Evolutionary conservation across 2,888 invertebrate genomes (phyloP), one percentile per base, ranked within the genome.

Genomic region (Dinocampus coccinellae): DNA sequence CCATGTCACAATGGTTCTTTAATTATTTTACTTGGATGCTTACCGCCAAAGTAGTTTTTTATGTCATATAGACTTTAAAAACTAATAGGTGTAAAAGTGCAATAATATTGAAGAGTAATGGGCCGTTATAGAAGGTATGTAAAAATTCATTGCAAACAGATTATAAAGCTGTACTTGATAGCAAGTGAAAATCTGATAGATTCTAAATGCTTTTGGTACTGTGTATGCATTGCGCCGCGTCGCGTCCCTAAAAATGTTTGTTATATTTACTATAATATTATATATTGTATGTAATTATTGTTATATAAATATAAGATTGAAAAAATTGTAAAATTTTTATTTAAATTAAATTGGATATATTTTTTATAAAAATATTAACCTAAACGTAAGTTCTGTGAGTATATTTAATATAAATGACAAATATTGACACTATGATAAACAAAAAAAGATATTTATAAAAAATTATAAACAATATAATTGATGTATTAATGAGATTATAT

Each of bases 81-180:
- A 57, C n/a, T 6, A 29, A 29, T 9, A 29, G 16, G 10, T 33
- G 3, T 33, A n/a, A 16, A 6, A 58, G 16, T 33, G 22, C 55
- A 11, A 47, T 7, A 29, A 58, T 26, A 0, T 34, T 16, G 34
- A 20, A 3, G 20, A 16, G 20, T 16, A 34, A 83, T 83, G 83
- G 83, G 83, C 63, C 80, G 83, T 67, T 82, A 79, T 66, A 77
- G 83, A 76, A 83, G 83, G 83, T 83, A 67, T 77, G 77, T 70
- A 4, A 4, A 24, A 24, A 55, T n/a, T 4, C 29, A 29, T 26
- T 10, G 22, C 26, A 26, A 24, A 1, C 26, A n/a, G n/a, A n/a
- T n/a, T 47, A 16, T 0, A 13, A 16, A 4, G 29, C 7, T 7
- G 3, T 29, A 29, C 7, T 29, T 3, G 3, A 2, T 20, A 47